Conservation (phyloP, 2,888 invertebrate genomes). For the Agonopterix alstromeriana region DNA sequence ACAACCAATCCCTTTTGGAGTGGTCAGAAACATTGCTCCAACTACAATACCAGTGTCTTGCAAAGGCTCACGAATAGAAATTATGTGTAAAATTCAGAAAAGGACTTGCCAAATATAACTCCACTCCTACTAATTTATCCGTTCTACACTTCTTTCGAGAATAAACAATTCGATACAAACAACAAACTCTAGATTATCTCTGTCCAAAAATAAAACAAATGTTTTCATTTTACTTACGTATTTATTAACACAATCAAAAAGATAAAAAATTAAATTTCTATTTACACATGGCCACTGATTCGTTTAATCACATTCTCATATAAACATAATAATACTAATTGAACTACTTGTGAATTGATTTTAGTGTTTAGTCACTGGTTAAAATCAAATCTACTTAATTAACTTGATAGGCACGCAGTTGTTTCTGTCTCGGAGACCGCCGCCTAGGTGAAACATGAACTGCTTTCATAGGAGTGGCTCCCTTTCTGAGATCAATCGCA, state of each 20-base stretch:
- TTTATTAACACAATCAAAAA: conserved; percentile 1
- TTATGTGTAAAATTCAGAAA: too few species aligned
- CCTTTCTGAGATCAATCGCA: conserved; percentile 55
- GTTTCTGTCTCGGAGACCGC: conserved; percentile 57
- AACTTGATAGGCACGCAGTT: conserved; percentile 25
- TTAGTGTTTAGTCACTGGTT: background rate
- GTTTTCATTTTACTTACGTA: conserved; percentile 1
- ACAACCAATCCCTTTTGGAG: too few species aligned
- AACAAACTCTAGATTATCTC: too few species aligned
- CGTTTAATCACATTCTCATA: conserved; percentile 7
- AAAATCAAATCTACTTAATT: conserved; percentile 12
- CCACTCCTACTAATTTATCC: too few species aligned
- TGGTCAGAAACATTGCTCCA: too few species aligned
- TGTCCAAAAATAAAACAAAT: conserved; percentile 4
- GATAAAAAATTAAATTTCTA: conserved; percentile 15
- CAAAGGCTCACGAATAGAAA: too few species aligned
- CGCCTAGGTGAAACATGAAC: conserved; percentile 63
- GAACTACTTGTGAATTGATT: conserved; percentile 16
- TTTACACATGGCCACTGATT: conserved; percentile 49
- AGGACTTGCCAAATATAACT: too few species aligned
- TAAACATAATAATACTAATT: conserved; percentile 3
- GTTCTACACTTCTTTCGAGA: too few species aligned
- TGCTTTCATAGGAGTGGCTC: conserved; percentile 77
- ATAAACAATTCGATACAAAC: too few species aligned
- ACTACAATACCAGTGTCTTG: too few species aligned